Conservation (phyloP, 2,113 vertebrate genomes). For the Cryptoleucopteryx plumbea region DNA sequence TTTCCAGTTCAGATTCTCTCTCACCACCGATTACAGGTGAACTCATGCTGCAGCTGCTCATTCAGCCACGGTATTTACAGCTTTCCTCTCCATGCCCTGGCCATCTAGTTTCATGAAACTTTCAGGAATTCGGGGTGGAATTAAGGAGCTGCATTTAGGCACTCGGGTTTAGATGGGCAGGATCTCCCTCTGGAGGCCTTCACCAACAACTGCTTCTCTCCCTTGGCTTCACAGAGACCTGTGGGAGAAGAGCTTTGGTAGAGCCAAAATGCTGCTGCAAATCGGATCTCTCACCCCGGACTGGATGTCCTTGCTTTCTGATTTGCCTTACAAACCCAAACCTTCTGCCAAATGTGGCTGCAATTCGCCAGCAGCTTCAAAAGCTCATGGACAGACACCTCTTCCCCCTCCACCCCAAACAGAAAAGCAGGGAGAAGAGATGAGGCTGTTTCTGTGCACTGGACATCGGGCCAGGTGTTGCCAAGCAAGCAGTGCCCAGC, state of each 20-base stretch:
- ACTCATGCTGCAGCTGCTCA: neutral
- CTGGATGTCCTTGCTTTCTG: neutral
- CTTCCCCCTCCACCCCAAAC: fast-evolving
- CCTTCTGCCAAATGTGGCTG: neutral
- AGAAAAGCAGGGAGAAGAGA: neutral
- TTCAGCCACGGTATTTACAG: neutral
- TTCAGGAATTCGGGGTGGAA: neutral
- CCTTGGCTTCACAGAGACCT: neutral
- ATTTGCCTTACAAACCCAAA: neutral
- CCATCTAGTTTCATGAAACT: neutral
- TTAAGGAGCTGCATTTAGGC: neutral
- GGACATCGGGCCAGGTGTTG: fast-evolving
- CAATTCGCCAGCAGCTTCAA: neutral
- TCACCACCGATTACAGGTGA: neutral
- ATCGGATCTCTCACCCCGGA: fast-evolving
- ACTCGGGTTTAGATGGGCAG: neutral
- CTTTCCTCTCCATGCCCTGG: neutral
- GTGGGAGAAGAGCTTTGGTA: neutral
- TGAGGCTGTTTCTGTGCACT: fast-evolving
- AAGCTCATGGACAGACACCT: neutral
- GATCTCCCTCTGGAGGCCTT: conserved; percentile 39
- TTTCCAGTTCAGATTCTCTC: neutral
- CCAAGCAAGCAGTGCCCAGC: neutral
- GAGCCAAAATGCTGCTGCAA: neutral
- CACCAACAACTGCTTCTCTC: neutral